phyloP scores from a whole-genome alignment of 1,140 invertebrate genomes.

The Drosophila ercepeae region DNA sequence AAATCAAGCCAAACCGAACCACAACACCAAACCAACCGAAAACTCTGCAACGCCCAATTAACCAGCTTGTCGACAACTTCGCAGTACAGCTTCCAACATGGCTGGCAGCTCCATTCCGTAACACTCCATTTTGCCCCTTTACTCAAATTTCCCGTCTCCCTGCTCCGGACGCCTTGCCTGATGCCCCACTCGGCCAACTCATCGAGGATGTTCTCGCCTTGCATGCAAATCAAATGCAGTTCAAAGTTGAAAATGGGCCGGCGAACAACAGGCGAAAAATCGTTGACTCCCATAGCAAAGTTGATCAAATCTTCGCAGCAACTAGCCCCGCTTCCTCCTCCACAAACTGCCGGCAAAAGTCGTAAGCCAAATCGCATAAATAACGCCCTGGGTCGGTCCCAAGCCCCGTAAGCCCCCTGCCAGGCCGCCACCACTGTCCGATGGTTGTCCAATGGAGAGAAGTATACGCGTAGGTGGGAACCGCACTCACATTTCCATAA shows the following conservation, averaged over 20 bases:
- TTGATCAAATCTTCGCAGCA: slow-evolving; percentile 65
- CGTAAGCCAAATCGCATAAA: slow-evolving; percentile 72
- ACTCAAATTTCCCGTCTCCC: too few relatives aligned
- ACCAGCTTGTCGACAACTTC: slow-evolving; percentile 67
- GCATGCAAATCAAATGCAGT: slow-evolving; percentile 74
- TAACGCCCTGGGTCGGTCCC: slow-evolving; percentile 45
- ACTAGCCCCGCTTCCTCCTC: neutral
- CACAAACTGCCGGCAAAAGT: slow-evolving; percentile 32
- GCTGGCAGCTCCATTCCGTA: neutral
- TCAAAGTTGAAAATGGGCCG: slow-evolving; percentile 70
- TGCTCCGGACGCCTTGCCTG: too few relatives aligned
- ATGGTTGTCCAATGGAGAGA: slow-evolving; percentile 9
- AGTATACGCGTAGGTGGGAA: slow-evolving; percentile 40
- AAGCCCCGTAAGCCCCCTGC: slow-evolving; percentile 5
- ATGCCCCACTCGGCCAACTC: neutral
- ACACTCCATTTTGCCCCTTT: neutral
- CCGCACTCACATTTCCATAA: slow-evolving; percentile 59
- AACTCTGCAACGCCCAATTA: slow-evolving; percentile 66
- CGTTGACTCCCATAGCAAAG: slow-evolving; percentile 57
- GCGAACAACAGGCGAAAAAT: slow-evolving; percentile 58
- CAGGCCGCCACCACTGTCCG: slow-evolving; percentile 1
- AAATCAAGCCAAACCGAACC: slow-evolving; percentile 18
- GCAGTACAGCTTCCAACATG: slow-evolving; percentile 15
- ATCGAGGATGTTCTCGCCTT: slow-evolving; percentile 20
- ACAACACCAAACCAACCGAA: slow-evolving; percentile 30